Conservation (phyloP, 2,888 invertebrate species). For the Chymomyza amoena region DNA sequence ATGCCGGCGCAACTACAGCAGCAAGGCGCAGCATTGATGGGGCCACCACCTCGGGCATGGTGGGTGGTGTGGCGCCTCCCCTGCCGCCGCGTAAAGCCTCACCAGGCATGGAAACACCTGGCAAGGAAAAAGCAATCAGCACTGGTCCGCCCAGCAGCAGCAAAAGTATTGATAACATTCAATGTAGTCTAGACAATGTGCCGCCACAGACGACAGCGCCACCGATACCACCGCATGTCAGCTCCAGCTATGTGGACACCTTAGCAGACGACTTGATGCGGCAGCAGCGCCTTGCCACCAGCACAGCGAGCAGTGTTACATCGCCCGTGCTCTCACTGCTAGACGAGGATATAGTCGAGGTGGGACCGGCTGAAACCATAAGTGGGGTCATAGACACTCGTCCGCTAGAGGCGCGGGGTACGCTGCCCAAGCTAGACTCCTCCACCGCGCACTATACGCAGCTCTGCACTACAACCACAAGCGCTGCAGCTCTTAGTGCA, state of each 20-base stretch:
- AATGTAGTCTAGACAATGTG: conserved; percentile 68
- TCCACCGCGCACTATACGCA: conserved; percentile 67
- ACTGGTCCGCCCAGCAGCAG: conserved; percentile 50
- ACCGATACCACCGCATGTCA: conserved; percentile 77
- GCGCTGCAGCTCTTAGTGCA: conserved; percentile 49
- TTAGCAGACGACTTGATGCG: conserved; percentile 74
- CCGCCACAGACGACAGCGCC: conserved; percentile 77
- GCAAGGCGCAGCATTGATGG: conserved; percentile 21
- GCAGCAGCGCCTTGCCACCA: conserved; percentile 67
- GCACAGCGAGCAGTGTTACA: conserved; percentile 35
- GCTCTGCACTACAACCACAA: conserved; percentile 65
- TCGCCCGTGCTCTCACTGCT: conserved; percentile 64
- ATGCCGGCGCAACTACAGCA: conserved; percentile 25
- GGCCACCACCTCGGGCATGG: conserved; percentile 37
- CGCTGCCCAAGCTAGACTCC: conserved; percentile 51
- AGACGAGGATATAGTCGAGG: conserved; percentile 81
- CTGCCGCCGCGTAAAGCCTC: conserved; percentile 82
- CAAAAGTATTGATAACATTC: conserved; percentile 75
- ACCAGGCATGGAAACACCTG: conserved; percentile 73
- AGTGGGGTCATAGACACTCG: conserved; percentile 85
- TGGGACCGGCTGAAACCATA: conserved; percentile 87
- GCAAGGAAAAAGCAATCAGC: conserved; percentile 39
- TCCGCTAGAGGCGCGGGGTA: conserved; percentile 77
- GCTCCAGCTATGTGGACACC: conserved; percentile 66
- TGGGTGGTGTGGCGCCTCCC: conserved; percentile 78